Percentiles rank a stretch among this genome's conserved stretches.
phyloP scores from a whole-genome alignment of 2,113 vertebrate species.

The Burhinus bistriatus region DNA sequence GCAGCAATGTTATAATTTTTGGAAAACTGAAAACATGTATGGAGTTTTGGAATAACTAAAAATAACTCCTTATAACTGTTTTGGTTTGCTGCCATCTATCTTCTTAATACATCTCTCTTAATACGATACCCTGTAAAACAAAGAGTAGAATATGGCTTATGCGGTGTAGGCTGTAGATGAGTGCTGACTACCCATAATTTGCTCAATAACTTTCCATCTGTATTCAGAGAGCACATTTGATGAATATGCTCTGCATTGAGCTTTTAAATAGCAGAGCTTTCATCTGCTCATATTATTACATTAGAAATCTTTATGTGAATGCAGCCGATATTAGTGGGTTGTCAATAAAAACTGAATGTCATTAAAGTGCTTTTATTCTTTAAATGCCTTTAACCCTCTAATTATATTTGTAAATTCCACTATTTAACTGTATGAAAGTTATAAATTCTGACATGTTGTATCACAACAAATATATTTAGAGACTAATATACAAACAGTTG shows the following conservation, averaged over 20 bases:
- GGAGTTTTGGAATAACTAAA: background rate
- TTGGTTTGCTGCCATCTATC: background rate
- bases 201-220: conserved; percentile 13
- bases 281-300: conserved; percentile 33
- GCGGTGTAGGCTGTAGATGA: background rate
- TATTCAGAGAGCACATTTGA: background rate
- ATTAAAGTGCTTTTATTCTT: conserved; percentile 28
- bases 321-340: background rate
- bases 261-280: conserved; percentile 18
- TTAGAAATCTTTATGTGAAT: conserved; percentile 12
- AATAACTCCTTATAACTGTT: background rate
- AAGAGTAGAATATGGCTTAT: background rate
- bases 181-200: background rate
- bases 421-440: background rate
- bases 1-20: background rate
- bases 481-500: background rate
- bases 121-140: background rate
- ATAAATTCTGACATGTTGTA: background rate
- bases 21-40: accelerated
- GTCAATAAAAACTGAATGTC: conserved; percentile 16
- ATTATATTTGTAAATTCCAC: conserved; percentile 9
- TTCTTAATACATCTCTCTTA: background rate
- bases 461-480: conserved; percentile 1
- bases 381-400: conserved; percentile 41
- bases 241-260: background rate